Evolutionary conservation across 2,888 invertebrate genomes (phyloP), one percentile per base, ranked within the genome.

Genomic region (Dicyrtoma fusca): DNA sequence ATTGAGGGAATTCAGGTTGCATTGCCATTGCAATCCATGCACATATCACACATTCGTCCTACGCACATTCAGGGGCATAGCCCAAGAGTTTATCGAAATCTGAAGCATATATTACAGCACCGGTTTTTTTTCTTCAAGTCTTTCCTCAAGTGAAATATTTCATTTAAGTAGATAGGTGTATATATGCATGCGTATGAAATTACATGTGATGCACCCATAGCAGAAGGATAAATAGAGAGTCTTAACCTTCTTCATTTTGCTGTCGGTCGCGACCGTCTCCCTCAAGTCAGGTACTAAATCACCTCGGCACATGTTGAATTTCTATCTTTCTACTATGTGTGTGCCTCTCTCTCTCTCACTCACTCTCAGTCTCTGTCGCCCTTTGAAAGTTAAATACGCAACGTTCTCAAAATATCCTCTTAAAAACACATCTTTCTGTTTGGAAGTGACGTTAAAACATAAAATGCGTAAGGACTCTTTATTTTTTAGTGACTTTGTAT

Each of bases 1-100:
- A 62, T 75, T 75, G 69, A 74, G 71, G 68, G 74, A 26, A 62
- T 44, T 47, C 47, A 5, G 5, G 11, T 49, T 49, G 14, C 49
- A 14, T 49, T 49, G 49, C 49, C 23, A 11, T 25, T 1, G 13
- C 25, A 1, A 19, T 21, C 23, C 55, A 66, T 17, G 42, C 51
- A 65, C 65, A 49, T 26, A 11, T 26, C 14, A 26, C 21, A 61
- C 34, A 61, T 25, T 21, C 3, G 61, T 19, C 11, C 26, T 25
- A 26, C 51, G 14, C 47, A 61, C 61, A 61, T 61, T 5, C 34
- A 8, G 3, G 34, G 34, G 34, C 8, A 34, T 34, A 8, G 34
- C 34, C 34, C 34, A 5, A 19, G 19, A 53, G 11, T 53, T 53
- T 53, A 21, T 21, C 21, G 53, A 23, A 53, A 17, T 19, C 53